Evolutionary conservation across 2,113 vertebrate species (phyloP).

Genomic region (Dasypus novemcinctus): DNA sequence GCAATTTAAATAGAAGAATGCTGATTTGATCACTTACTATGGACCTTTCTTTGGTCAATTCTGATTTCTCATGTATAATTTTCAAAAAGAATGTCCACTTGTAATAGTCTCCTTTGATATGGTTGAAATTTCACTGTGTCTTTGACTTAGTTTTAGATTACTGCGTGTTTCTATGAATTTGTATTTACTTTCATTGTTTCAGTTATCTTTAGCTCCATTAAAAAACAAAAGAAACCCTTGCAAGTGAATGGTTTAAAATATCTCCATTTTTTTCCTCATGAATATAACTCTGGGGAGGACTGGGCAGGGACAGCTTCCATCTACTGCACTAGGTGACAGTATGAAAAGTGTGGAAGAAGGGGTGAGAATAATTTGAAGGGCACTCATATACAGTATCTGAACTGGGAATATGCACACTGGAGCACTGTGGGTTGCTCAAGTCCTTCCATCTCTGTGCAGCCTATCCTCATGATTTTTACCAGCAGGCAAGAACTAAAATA

Average conservation of each 20-base stretch:
- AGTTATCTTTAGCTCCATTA: background rate
- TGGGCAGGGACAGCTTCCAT: background rate
- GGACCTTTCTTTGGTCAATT: background rate
- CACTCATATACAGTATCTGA: background rate
- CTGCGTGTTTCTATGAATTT: background rate
- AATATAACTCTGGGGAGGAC: background rate
- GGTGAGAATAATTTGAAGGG: background rate
- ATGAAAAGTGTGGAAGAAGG: background rate
- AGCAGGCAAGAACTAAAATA: too few relatives aligned
- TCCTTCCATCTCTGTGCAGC: too few relatives aligned
- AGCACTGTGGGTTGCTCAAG: background rate
- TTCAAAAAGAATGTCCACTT: background rate
- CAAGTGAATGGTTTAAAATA: background rate
- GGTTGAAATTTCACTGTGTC: background rate
- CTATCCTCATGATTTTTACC: too few relatives aligned
- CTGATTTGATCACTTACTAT: background rate
- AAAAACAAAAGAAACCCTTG: background rate
- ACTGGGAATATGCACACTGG: background rate
- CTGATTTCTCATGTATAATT: background rate
- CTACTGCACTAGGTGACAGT: background rate
- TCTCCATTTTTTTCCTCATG: background rate
- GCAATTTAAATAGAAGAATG: background rate
- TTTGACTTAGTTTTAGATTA: background rate
- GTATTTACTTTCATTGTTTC: background rate
- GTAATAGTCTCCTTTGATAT: background rate